phyloP scores from a whole-genome alignment of 2,113 vertebrate species.

The Vulpes vulpes region DNA sequence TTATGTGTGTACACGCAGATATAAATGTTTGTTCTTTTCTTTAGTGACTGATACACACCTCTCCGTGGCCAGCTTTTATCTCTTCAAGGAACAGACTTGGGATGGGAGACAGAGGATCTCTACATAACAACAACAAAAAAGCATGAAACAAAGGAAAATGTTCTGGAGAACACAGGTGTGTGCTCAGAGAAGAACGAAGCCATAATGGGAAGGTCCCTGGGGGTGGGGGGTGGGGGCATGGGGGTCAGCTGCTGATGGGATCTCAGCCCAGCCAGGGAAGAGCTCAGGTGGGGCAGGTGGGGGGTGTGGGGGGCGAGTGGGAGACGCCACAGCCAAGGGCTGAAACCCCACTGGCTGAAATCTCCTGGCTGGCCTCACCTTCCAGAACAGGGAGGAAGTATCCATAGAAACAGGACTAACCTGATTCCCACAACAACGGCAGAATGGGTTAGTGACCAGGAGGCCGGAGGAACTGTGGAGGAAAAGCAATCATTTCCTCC shows the following conservation, averaged over 20 bases:
- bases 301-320: no score
- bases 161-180: neutral
- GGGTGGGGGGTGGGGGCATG: no score
- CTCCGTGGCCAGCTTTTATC: neutral
- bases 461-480: conserved; percentile 7
- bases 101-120: neutral
- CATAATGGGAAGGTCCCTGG: neutral
- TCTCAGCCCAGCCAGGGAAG: neutral
- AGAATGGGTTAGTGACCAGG: neutral
- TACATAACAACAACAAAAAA: neutral
- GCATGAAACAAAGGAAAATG: neutral
- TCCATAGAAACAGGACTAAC: neutral
- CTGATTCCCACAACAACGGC: neutral
- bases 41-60: neutral
- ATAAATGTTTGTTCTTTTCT: neutral
- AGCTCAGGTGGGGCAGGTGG: neutral
- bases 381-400: neutral
- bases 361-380: neutral
- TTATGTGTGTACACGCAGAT: neutral
- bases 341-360: neutral
- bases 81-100: neutral
- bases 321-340: neutral
- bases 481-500: conserved; percentile 74
- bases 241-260: neutral
- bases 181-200: neutral